Conservation (phyloP, 2,113 vertebrate genomes). For the Planiliza haematocheilus region DNA sequence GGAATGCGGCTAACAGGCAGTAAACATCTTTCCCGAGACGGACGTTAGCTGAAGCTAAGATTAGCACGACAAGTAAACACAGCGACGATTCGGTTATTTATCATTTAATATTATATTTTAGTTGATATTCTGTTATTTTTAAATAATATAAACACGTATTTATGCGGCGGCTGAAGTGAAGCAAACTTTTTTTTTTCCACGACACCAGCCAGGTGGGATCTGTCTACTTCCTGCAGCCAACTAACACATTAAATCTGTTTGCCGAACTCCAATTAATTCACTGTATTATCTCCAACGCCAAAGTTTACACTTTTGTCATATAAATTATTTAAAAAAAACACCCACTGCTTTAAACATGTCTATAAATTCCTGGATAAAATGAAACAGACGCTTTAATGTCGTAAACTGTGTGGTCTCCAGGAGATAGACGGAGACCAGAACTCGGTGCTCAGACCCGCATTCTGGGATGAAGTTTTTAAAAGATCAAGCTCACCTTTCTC, state of each 20-base stretch:
- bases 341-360: rapidly evolving
- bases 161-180: neutral
- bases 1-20: slow-evolving; percentile 59
- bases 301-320: too few relatives aligned
- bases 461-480: slow-evolving; percentile 42
- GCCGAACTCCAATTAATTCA: neutral
- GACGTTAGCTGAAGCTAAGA: too few relatives aligned
- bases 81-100: too few relatives aligned
- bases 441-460: slow-evolving; percentile 34
- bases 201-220: slow-evolving; percentile 38
- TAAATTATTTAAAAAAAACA: neutral
- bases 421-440: slow-evolving; percentile 52
- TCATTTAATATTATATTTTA: neutral
- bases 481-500: slow-evolving; percentile 41
- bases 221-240: slow-evolving; percentile 55
- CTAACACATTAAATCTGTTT: slow-evolving; percentile 33
- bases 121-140: neutral
- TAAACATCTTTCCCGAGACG: neutral
- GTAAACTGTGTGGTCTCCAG: slow-evolving; percentile 13
- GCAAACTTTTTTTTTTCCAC: slow-evolving; percentile 62
- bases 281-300: rapidly evolving
- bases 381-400: neutral
- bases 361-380: rapidly evolving
- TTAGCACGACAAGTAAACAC: too few relatives aligned
- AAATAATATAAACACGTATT: rapidly evolving